Base-by-base conservation (phyloP, 1,140 invertebrate species). In the Caenorhabditis inopinata region DNA sequence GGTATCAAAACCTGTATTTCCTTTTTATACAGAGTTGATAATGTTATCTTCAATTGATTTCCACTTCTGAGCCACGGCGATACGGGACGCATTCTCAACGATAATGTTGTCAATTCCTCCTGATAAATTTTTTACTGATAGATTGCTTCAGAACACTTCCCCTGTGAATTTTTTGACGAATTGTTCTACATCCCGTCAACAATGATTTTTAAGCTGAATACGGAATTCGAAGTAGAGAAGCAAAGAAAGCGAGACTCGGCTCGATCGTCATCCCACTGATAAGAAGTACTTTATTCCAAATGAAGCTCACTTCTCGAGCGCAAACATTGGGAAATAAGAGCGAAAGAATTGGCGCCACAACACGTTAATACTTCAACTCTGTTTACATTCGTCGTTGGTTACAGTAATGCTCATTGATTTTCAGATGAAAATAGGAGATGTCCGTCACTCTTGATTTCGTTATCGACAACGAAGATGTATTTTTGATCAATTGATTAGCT, bases 11-110 rank as follows among this genome's bases (percentile, higher is more conserved):
- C 58, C 32, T 35, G 58, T 68, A 68, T 68, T 68, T 38, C n/a
- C 16, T 38, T 68, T 68, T 68, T 68, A 68, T 68, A 68, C 32
- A 68, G 58, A 68, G 38, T 68, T 68, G 58, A 68, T 68, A 68
- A 68, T 68, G 58, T 68, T 68, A 68, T 68, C 58, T 68, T 68
- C 58, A 42, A 68, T 68, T 68, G 58, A 68, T 68, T 68, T 68
- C 58, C 32, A 68, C 16, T 68, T 68, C 58, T 68, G 58, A 68
- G 58, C 58, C n/a, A 68, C 58, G 2, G 18, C 32, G 58, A 68
- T 68, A 68, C 27, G 38, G 25, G n/a, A 68, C 58, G 58, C 58
- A 68, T 38, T 68, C 58, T 68, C n/a, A 11, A 29, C 32, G 58
- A 68, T 68, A 68, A 68, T 68, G 58, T 68, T 68, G 58, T 32